Conservation (phyloP, 2,888 invertebrate genomes). For the Leucoma salicis region DNA sequence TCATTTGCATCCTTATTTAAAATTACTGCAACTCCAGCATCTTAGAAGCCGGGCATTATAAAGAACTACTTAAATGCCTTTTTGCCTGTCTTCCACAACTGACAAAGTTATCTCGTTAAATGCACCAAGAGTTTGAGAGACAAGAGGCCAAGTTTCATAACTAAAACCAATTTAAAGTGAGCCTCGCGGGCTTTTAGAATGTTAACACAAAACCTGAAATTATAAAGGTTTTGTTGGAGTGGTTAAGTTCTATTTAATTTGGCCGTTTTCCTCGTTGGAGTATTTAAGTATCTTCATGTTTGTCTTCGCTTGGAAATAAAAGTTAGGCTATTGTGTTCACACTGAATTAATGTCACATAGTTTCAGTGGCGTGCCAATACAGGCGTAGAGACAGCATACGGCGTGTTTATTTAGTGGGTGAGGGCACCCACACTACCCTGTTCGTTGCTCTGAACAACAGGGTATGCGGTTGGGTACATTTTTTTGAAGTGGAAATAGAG, state of each 20-base stretch:
- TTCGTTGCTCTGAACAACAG: no score
- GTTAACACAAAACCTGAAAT: constrained; percentile 15
- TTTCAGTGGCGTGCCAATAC: no score
- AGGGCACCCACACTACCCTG: no score
- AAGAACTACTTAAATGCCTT: constrained; percentile 33
- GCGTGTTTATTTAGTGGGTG: no score
- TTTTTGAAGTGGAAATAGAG: no score
- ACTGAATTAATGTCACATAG: no score
- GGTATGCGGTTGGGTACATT: no score
- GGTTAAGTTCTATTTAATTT: constrained; percentile 28
- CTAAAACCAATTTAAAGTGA: constrained; percentile 36
- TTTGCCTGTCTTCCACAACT: constrained; percentile 50
- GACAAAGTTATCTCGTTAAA: constrained; percentile 73
- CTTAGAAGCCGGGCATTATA: constrained; percentile 22
- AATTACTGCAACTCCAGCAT: constrained; percentile 6
- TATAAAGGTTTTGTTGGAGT: constrained; percentile 6
- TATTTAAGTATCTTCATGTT: constrained; percentile 23
- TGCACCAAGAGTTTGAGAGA: constrained; percentile 64
- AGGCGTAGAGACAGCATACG: no score
- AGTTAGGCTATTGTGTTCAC: no score
- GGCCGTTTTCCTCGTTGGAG: constrained; percentile 30
- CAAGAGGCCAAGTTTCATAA: constrained; percentile 50
- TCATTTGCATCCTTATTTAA: constrained; percentile 20
- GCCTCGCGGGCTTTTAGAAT: constrained; percentile 14
- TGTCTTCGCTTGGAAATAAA: constrained; percentile 22